Base-by-base conservation (phyloP, 1,140 invertebrate genomes). In the Rhynchophorus ferrugineus region DNA sequence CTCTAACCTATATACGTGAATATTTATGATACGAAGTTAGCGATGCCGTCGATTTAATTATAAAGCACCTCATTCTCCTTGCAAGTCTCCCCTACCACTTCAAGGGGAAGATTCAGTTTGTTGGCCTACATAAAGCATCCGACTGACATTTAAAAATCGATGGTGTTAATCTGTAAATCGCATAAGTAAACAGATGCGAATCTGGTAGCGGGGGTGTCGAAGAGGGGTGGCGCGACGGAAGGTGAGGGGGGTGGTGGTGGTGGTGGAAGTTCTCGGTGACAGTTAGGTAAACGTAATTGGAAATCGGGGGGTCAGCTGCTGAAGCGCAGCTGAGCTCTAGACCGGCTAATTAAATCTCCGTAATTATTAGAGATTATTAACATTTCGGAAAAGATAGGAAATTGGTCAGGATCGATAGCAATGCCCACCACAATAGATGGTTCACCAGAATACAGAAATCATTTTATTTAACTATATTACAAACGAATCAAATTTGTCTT, bases 271-370 rank as follows among this genome's bases (percentile, higher is more conserved):
- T 17, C 21, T 43, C 37, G 24, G 39, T 52, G 49, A 51, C 49
- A 51, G 49, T 52, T 52, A 52, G 50, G 43, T 52, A 52, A 52
- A 44, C 50, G 43, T 52, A 52, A 52, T 52, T 52, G 50, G 50
- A 52, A 45, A 34, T 22, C 29, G 49, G 49, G 49, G 50, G 44
- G 49, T 52, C 43, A 45, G 21, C 49, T 13, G 49, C 49, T 34
- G 38, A 43, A n/a, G 33, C 50, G 24, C 49, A 51, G 49, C 49
- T 51, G 49, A 44, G 49, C 41, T 39, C 43, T 45, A 34, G 36
- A 44, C 17, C 44, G 43, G 18, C 35, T 52, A 45, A 52, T 52
- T 52, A 52, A 52, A 52, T 52, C 39, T 45, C 29, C 11, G 18
- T 52, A 20, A 52, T 52, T 52, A 52, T 42, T 38, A 22, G 38